phyloP scores from a whole-genome alignment of 2,797 vertebrate species.

The Chlorospingus semifuscus region DNA sequence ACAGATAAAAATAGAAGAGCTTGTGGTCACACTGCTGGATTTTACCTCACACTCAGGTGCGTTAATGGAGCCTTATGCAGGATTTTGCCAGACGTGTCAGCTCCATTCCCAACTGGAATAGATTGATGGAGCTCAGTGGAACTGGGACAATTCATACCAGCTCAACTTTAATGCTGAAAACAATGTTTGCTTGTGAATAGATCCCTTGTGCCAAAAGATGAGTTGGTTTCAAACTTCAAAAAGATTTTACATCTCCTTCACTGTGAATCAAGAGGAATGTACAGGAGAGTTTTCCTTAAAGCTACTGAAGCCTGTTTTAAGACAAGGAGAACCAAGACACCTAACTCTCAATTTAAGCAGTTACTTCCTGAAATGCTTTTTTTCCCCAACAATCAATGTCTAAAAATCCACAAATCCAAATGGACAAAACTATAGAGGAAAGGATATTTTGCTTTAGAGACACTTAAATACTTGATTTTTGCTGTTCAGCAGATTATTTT shows the following conservation, averaged over 20 bases:
- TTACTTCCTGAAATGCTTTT: not conserved
- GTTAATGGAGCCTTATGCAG: not conserved
- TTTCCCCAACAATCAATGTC: not conserved
- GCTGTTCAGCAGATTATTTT: not conserved
- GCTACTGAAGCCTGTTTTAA: not conserved
- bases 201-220: not conserved
- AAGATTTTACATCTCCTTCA: not conserved
- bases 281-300: not conserved
- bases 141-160: not conserved
- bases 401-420: not conserved
- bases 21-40: not conserved
- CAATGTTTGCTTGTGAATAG: not conserved
- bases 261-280: not conserved
- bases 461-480: not conserved
- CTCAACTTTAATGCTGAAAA: not conserved
- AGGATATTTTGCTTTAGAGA: not conserved
- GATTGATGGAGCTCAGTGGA: not conserved
- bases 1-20: constrained; percentile 9
- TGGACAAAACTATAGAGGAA: not conserved
- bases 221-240: not conserved
- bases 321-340: not conserved
- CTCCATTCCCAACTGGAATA: not conserved
- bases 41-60: not conserved
- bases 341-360: not conserved
- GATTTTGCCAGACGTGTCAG: not conserved